Evolutionary conservation across 2,888 invertebrate genomes (phyloP).

Genomic region (Drosophila mimica): DNA sequence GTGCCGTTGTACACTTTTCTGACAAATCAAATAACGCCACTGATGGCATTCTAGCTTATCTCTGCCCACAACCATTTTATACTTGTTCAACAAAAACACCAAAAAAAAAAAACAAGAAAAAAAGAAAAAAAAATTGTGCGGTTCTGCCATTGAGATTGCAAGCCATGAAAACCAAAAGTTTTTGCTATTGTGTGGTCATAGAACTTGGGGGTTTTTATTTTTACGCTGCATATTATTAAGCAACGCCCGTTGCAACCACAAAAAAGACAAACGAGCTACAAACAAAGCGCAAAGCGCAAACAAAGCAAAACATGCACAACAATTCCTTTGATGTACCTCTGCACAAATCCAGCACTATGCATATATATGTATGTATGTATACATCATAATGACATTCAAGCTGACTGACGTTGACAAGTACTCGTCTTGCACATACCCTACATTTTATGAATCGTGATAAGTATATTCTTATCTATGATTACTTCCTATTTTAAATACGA

Average conservation of each 20-base stretch:
- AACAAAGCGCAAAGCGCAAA: background rate
- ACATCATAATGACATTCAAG: background rate
- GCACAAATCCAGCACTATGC: conserved; percentile 6
- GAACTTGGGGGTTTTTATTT: conserved; percentile 1
- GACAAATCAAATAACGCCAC: conserved; percentile 1
- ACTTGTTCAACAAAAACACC: background rate
- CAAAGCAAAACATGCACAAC: conserved; percentile 18
- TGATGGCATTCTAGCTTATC: background rate
- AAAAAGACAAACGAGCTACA: conserved; percentile 9
- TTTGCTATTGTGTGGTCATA: conserved; percentile 14
- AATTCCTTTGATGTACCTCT: conserved; percentile 12
- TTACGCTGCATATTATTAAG: conserved; percentile 23
- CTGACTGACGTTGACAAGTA: background rate
- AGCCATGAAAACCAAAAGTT: conserved; percentile 6
- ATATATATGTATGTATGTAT: background rate
- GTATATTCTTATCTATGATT: background rate
- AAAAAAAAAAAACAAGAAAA: background rate
- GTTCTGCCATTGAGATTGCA: conserved; percentile 6
- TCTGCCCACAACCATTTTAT: conserved; percentile 2
- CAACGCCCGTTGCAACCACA: conserved; percentile 25
- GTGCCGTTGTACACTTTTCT: background rate
- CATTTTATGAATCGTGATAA: background rate
- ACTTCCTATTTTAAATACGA: background rate
- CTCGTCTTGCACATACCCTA: background rate
- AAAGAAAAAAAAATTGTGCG: background rate